Evolutionary conservation across 2,113 vertebrate genomes (phyloP), one percentile per base, ranked within the genome.

Genomic region (Aphyosemion australe): DNA sequence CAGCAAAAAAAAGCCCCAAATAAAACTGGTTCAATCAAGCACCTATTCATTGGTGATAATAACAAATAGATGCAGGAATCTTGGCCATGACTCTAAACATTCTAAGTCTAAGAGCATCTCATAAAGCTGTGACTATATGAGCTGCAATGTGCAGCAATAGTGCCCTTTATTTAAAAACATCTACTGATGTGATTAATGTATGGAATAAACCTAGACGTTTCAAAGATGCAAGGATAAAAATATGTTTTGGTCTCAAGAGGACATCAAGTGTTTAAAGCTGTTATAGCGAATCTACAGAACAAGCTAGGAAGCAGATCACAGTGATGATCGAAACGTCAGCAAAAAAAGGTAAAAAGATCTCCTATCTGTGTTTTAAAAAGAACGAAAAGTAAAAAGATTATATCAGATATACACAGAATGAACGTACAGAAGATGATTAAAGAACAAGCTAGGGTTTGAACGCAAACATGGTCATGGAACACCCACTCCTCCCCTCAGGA

Each of bases 151-250:
- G 41, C 41, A 41, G 8, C 4, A 41, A 61, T 61, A 15, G 13
- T 63, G n/a, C n/a, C n/a, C 54, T 82, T 45, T 61, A 68, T 54
- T 80, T 73, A 49, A 49, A 62, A 69, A 70, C 52, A 12, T 19
- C 64, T 54, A 83, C 42, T 70, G 79, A 78, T 73, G 11, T 42
- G 6, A 49, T 67, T 20, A 41, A 74, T 76, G 43, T 49, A 65
- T 34, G 18, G 46, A 65, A 26, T 61, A 47, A 48, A 65, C 19
- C 61, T 46, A 69, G 60, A 61, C 10, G 41, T 12, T 47, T 55
- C 50, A 8, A 58, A 49, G 59, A 37, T 8, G 9, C 34, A 72
- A 70, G 71, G 1, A 65, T 49, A 5, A 37, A 56, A 68, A 69
- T 3, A 53, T n/a, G 41, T 61, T 42, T 55, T 64, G 61, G 45